These are phyloP conservation scores for Pristionchus pacificus DNA, from an alignment of 1,140 invertebrate genomes.

Conservation along the genomic window DNA sequence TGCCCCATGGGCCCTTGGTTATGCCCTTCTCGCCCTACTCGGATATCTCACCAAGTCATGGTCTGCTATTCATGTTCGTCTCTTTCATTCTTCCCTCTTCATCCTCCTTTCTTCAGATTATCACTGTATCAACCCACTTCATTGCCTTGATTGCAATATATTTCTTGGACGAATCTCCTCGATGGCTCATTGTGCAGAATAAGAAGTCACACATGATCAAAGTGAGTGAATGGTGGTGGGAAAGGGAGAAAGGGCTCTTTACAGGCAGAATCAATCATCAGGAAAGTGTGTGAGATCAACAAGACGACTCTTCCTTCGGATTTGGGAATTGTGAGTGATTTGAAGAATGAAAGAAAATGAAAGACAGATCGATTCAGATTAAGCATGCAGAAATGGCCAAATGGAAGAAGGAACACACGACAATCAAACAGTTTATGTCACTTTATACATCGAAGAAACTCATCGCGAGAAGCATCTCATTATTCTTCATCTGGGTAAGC, in stretches of 20 bases:
- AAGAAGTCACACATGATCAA: too few species aligned
- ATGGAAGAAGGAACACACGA: too few species aligned
- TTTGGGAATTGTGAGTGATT: conserved; percentile 44
- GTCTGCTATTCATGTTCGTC: conserved; percentile 11
- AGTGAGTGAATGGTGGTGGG: too few species aligned
- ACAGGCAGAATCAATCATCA: conserved; percentile 47
- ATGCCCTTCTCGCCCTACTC: conserved; percentile 32
- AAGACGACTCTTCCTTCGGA: conserved; percentile 48
- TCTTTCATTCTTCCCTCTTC: background rate
- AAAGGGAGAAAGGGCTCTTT: too few species aligned
- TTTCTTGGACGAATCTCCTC: conserved; percentile 32
- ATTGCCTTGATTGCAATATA: conserved; percentile 23
- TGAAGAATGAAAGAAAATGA: background rate
- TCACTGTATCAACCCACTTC: conserved; percentile 23
- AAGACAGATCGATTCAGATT: too few species aligned
- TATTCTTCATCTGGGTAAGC: too few species aligned
- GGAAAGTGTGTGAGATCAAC: conserved; percentile 53
- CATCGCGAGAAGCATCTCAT: too few species aligned
- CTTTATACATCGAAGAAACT: background rate
- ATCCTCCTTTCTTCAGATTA: conserved; percentile 16
- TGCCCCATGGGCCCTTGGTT: conserved; percentile 33
- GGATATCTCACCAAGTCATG: conserved; percentile 30
- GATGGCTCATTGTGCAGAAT: conserved; percentile 39
- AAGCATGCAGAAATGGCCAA: too few species aligned
- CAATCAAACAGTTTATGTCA: too few species aligned